Base-by-base conservation (phyloP, 64 coral and sea anemone genomes). In the Astreopora myriophthalma region DNA sequence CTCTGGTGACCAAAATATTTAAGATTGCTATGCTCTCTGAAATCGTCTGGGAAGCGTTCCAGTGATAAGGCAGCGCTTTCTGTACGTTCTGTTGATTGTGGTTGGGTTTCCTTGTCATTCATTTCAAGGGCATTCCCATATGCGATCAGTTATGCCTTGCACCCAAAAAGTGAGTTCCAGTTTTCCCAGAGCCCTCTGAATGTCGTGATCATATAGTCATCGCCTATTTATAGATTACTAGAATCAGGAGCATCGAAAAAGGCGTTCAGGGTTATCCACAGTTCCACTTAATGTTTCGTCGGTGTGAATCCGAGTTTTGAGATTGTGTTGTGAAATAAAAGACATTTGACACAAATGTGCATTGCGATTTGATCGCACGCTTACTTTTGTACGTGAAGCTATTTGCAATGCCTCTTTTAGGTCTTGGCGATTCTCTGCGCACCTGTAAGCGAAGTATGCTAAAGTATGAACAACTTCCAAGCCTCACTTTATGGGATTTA, bases 1-100 rank as follows among this genome's bases (percentile, higher is more conserved):
- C 79, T 63, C 8, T 64, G 79, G 79, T 36, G 79, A 83, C 79
- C 79, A 11, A 83, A 65, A 61, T 65, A 83, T 83, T 83, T 52
- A 6, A 51, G 28, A 49, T 79, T 60, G 19, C 30, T 32, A 83
- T 61, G 52, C 37, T 83, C 7, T 34, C 8, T 32, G 31, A 83
- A 80, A 65, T 37, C 10, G 26, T 16, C 33, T 65, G 2, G 79
- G 19, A 83, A 38, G 34, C 30, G 34, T 35, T 83, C 32, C 57
- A 63, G 65, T 39, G 57, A 83, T 83, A 60, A 83, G 34, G 3
- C 34, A 37, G 14, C 7, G 30, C 32, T 62, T 0, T 33, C 6
- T 81, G 19, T 81, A 25, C 52, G 20, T n/a, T 63, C 22, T 37
- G 17, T 14, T 81, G 52, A 83, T 64, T 37, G 32, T 64, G 22